phyloP scores from a whole-genome alignment of 2,113 vertebrate species.

The Brienomyrus longianalis region DNA sequence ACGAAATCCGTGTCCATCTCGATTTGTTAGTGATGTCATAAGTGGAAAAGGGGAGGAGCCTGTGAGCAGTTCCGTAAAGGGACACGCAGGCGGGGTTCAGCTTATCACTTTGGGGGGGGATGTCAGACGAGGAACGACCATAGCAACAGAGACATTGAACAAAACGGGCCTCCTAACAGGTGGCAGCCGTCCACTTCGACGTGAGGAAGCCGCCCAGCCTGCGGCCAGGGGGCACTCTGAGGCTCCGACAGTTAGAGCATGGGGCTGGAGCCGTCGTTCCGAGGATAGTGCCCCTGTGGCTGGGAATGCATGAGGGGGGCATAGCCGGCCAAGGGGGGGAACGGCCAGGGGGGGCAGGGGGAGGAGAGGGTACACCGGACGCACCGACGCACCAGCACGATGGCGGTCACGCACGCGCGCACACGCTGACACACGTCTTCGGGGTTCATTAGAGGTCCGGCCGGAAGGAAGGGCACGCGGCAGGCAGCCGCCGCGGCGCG shows the following conservation, averaged over 20 bases:
- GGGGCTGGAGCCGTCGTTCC: conserved; percentile 39
- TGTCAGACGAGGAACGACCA: conserved; percentile 27
- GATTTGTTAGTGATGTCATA: conserved; percentile 18
- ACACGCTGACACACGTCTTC: no score
- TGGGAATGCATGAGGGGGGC: conserved; percentile 80
- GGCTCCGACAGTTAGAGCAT: conserved; percentile 47
- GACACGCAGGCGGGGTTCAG: neutral
- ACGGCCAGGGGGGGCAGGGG: conserved; percentile 40
- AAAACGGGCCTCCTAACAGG: conserved; percentile 8
- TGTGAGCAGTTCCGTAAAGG: conserved; percentile 1
- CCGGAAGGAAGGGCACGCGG: no score
- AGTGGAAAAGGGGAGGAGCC: conserved; percentile 43
- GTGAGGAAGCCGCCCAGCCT: neutral
- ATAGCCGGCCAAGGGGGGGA: conserved; percentile 55
- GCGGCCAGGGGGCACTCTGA: neutral
- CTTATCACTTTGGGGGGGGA: conserved; percentile 18
- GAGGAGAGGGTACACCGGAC: no score
- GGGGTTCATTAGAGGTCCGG: no score
- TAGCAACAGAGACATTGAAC: conserved; percentile 24
- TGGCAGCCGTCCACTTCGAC: neutral
- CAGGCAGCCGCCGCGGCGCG: no score
- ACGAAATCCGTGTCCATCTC: neutral
- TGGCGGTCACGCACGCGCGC: no score
- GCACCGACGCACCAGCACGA: no score
- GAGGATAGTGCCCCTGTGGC: conserved; percentile 70